Evolutionary conservation across 2,888 invertebrate species (phyloP), one percentile per base, ranked within the genome.

Genomic region (Heliconius cydno): DNA sequence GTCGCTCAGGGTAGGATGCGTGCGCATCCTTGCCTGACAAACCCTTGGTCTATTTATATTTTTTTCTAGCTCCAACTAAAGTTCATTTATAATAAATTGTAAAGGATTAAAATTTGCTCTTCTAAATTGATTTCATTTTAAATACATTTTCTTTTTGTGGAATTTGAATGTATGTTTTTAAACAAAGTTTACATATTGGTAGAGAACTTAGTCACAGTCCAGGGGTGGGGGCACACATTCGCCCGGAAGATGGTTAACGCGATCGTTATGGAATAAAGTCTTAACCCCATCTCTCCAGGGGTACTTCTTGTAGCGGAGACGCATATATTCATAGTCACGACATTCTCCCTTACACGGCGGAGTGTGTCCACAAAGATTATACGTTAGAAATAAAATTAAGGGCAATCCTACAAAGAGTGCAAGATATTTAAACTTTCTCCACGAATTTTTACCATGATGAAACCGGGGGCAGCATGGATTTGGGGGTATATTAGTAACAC

Each of bases 211-310:
- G 80, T 94, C 92, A 83, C 93, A 93, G 2, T 90, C 90, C 3
- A 87, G 81, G 2, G 87, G 88, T 7, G 92, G 91, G 38, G 89
- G 88, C 78, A 84, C 86, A 85, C 94, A 94, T 82, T 94, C 93
- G 13, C 90, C 92, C 0, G 93, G 92, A 72, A 92, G 82, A 80
- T 88, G 94, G 88, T 98, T 98, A 60, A 91, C 87, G 76, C 96
- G 95, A 12, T 97, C 96, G 90, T 98, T 98, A 94, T 98, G 98
- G 95, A 98, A 98, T 30, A 98, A 92, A n/a, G 96, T 94, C 88
- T 97, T 96, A 85, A 96, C 96, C 66, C 98, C 98, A 87, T 98
- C 97, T 74, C 98, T 97, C 98, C 98, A 99, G n/a, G 98, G 98
- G 92, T 97, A 98, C 86, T 96, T 96, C 94, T 98, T 98, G 77